Evolutionary conservation across 2,797 vertebrate genomes (phyloP).

Genomic region (Chelmon rostratus): DNA sequence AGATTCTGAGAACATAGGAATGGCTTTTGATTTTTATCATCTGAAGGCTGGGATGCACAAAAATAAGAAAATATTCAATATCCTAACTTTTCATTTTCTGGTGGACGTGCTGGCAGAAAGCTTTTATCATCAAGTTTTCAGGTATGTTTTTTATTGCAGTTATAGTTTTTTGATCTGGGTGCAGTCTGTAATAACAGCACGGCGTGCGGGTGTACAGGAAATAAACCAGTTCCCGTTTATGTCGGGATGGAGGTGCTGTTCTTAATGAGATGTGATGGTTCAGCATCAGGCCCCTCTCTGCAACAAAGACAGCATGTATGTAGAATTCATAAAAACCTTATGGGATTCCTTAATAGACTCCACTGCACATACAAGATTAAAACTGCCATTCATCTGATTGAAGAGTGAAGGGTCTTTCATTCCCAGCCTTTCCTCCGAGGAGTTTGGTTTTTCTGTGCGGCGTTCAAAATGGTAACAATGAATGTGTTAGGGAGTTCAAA

Average conservation of each 20-base stretch:
- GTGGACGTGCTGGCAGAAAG: background rate
- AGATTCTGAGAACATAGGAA: background rate
- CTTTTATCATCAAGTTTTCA: background rate
- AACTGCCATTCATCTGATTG: constrained; percentile 60
- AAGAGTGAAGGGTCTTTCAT: constrained; percentile 47
- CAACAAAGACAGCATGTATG: constrained; percentile 25
- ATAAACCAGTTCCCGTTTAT: background rate
- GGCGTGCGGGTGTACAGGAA: background rate
- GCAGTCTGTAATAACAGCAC: background rate
- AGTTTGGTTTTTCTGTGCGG: constrained; percentile 32
- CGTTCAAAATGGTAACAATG: constrained; percentile 52
- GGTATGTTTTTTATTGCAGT: background rate
- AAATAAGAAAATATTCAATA: background rate
- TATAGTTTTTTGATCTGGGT: background rate
- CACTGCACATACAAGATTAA: constrained; percentile 56
- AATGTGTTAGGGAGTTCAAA: constrained; percentile 64
- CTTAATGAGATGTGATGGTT: constrained; percentile 22
- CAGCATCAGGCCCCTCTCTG: constrained; percentile 5
- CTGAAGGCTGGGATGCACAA: background rate
- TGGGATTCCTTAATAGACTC: constrained; percentile 33
- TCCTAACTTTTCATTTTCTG: background rate
- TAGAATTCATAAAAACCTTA: constrained; percentile 39
- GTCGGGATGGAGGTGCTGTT: constrained; percentile 8
- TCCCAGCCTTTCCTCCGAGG: constrained; percentile 30
- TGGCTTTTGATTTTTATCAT: background rate